Base-by-base conservation (phyloP, 1,140 invertebrate genomes). In the Lepidotrigona ventralis region DNA sequence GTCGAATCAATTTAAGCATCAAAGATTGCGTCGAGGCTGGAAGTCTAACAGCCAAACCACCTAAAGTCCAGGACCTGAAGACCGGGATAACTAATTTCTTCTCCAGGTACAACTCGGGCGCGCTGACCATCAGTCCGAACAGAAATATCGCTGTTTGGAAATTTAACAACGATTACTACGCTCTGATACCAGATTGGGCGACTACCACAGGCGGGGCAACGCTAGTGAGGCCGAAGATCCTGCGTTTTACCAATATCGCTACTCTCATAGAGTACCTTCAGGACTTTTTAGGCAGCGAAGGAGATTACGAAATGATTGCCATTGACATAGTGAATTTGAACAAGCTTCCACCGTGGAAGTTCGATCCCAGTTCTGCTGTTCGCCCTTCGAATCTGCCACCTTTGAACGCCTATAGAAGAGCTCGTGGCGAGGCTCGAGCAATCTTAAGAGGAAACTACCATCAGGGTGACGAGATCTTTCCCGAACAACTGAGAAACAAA, bases 21-120 rank as follows among this genome's bases (percentile, higher is more conserved):
- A 89, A 88, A 11, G 93, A 94, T 56, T 93, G 93, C n/a, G 89
- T 93, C 11, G 54, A 93, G 71, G 88, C 88, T 26, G 93, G 93
- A 0, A 89, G 86, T 54, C 1, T 94, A 8, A 76, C 19, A 0
- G 86, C 87, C 9, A 76, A 84, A 56, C 29, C 84, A 12, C 82
- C 85, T 0, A 90, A 90, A n/a, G 64, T 92, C 33, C 89, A 90
- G 19, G 85, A 90, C 79, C 63, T 94, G 8, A 66, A 73, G 14
- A 74, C 33, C 12, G 92, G 92, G 1, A 68, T 93, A 2, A 75
- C 85, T 0, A 90, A 82, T 0, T 93, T 93, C 79, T 93, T 94
- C 33, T 19, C 86, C 0, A 74, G 88, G 6, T 89, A 82, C 58
- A 72, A 46, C 5, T 89, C 90, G n/a, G 93, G 93, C 0, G 88